A percentile compares a stretch with the other conserved stretches of the same genome.
Conservation (phyloP, 2,888 invertebrate species). For the Gymnosoma rotundatum region DNA sequence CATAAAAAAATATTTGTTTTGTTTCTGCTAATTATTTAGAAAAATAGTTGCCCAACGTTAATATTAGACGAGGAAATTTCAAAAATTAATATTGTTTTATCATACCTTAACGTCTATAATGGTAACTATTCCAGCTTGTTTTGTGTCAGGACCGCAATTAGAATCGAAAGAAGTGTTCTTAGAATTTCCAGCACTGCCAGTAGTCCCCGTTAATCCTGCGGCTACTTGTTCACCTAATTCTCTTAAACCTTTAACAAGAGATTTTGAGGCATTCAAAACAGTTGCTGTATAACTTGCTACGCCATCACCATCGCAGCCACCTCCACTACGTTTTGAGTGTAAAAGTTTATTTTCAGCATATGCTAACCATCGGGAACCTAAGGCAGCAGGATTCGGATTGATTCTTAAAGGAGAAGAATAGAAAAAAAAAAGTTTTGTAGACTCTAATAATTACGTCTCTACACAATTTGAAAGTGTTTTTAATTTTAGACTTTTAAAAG, state of each 20-base stretch:
- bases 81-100: background rate
- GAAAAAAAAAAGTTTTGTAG: background rate
- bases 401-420: slow-evolving; percentile 75
- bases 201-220: slow-evolving; percentile 91
- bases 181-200: slow-evolving; percentile 80
- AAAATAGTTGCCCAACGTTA: too few relatives aligned
- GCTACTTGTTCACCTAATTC: slow-evolving; percentile 96
- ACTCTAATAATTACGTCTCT: too few relatives aligned
- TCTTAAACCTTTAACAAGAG: slow-evolving; percentile 93
- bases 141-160: slow-evolving; percentile 83
- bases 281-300: slow-evolving; percentile 95
- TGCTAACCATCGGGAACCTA: slow-evolving; percentile 93
- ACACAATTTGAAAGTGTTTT: too few relatives aligned
- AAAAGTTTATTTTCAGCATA: slow-evolving; percentile 94
- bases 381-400: slow-evolving; percentile 90
- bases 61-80: too few relatives aligned
- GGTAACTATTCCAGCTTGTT: slow-evolving; percentile 94
- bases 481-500: background rate
- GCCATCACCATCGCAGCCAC: slow-evolving; percentile 93
- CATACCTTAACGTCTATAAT: slow-evolving; percentile 91
- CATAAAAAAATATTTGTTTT: too few relatives aligned
- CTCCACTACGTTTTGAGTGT: slow-evolving; percentile 89
- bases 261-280: slow-evolving; percentile 96
- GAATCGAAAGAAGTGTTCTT: slow-evolving; percentile 83
- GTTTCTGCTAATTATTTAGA: too few relatives aligned